A percentile compares a stretch with the other conserved stretches of the same genome.
Evolutionary conservation across 2,888 invertebrate species (phyloP).

Genomic region (Trissolcus japonicus): DNA sequence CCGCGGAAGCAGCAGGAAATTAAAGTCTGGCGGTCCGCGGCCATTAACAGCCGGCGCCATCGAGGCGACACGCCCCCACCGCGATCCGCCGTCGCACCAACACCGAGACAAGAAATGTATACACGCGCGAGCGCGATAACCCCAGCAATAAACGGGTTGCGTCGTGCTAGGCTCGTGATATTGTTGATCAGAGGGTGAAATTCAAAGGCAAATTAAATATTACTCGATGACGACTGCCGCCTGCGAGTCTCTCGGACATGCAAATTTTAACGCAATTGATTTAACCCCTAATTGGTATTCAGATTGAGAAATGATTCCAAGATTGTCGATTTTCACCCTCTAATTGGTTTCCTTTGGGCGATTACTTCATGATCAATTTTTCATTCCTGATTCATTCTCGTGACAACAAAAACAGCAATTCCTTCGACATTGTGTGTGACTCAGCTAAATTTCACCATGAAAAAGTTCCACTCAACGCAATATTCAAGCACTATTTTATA

Average conservation of each 20-base stretch:
- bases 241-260: conserved; percentile 5
- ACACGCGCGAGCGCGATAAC: conserved; percentile 55
- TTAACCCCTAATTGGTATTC: conserved; percentile 8
- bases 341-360: not conserved
- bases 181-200: conserved; percentile 53
- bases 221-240: conserved; percentile 29
- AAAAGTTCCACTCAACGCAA: no score
- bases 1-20: conserved; percentile 77
- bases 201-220: conserved; percentile 46
- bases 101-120: conserved; percentile 66
- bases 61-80: conserved; percentile 76
- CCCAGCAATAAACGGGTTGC: conserved; percentile 58
- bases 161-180: conserved; percentile 42
- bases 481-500: no score
- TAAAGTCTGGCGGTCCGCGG: conserved; percentile 77
- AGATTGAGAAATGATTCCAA: conserved; percentile 10
- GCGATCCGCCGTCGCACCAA: conserved; percentile 71
- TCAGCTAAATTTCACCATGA: no score
- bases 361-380: no score
- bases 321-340: conserved; percentile 6
- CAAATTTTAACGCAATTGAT: conserved; percentile 32
- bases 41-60: conserved; percentile 77
- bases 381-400: no score
- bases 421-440: no score
- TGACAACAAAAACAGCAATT: no score